A percentile compares a stretch with the other conserved stretches of the same genome.
phyloP scores from a whole-genome alignment of 2,113 vertebrate species.

The Bucco capensis region DNA sequence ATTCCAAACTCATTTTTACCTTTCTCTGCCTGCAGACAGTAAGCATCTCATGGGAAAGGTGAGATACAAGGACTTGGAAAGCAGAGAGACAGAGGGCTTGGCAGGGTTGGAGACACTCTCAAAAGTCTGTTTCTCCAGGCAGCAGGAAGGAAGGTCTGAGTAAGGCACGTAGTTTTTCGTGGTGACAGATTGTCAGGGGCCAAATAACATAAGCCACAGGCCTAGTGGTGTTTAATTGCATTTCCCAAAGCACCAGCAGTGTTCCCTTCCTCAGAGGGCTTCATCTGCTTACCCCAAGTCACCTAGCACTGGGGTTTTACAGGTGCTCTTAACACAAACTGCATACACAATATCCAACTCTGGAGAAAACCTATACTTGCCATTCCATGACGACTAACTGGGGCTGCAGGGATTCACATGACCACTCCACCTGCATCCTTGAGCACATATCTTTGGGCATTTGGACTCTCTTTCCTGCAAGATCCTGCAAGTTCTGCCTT shows the following conservation, averaged over 20 bases:
- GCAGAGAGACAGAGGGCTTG: neutral
- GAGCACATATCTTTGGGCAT: neutral
- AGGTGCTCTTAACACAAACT: neutral
- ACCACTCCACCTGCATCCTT: neutral
- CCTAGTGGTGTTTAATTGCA: neutral
- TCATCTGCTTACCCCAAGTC: neutral
- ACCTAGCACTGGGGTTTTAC: neutral
- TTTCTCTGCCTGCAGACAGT: neutral
- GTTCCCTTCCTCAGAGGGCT: neutral
- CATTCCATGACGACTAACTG: neutral
- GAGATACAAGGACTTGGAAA: neutral
- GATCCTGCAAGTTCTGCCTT: neutral
- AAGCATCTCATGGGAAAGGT: neutral
- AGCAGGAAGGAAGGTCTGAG: neutral
- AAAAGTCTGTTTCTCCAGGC: neutral
- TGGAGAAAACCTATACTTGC: neutral
- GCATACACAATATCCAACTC: neutral
- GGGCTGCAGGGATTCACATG: neutral
- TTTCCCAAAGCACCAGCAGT: neutral
- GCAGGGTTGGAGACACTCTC: neutral
- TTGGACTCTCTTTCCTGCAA: neutral
- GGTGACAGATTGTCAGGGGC: neutral
- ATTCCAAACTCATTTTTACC: neutral
- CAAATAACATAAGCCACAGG: neutral
- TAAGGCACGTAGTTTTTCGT: neutral